phyloP scores from a whole-genome alignment of 2,888 invertebrate species.

The Troides aeacus region DNA sequence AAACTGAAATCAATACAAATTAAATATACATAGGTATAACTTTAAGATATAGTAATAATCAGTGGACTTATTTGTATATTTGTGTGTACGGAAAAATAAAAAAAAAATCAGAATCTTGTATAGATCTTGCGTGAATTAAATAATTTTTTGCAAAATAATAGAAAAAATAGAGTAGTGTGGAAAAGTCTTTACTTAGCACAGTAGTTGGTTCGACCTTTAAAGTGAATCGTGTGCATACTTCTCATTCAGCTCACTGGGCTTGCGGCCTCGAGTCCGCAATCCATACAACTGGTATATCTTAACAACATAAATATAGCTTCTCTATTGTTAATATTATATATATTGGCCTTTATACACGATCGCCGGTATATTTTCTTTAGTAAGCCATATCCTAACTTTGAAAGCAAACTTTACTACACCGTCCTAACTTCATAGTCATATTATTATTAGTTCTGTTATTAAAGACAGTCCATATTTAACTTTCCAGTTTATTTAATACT shows the following conservation, averaged over 20 bases:
- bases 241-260: slow-evolving; percentile 14
- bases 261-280: slow-evolving; percentile 11
- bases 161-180: background rate
- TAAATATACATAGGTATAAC: no score
- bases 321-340: background rate
- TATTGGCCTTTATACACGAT: background rate
- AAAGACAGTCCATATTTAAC: no score
- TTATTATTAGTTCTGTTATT: no score
- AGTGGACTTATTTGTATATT: no score
- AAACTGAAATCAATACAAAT: no score
- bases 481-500: no score
- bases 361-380: background rate
- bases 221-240: slow-evolving; percentile 21
- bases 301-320: slow-evolving; percentile 2
- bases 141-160: no score
- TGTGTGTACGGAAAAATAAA: no score
- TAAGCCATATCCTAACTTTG: background rate
- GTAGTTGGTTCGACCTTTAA: slow-evolving; percentile 27
- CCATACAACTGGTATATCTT: background rate
- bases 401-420: no score
- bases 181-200: background rate
- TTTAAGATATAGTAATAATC: no score
- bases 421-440: no score
- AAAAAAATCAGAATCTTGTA: no score
- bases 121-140: background rate